Evolutionary conservation across 2,113 vertebrate species (phyloP), one percentile per base, ranked within the genome.

Genomic region (Suncus etruscus): DNA sequence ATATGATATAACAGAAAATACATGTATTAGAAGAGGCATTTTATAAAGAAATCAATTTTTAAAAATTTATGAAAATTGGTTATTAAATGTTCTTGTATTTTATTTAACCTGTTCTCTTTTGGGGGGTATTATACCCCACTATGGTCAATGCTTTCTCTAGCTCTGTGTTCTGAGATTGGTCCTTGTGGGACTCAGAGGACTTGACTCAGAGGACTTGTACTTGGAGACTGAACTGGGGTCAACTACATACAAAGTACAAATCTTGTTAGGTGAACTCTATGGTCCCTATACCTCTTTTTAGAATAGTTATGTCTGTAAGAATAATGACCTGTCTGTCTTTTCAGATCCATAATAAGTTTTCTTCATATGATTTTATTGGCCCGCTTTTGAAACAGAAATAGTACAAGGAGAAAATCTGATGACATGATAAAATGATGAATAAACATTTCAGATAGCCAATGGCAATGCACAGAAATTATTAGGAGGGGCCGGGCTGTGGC

Each of bases 1-100:
- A 63, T 14, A 58, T 68, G 47, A 90, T 50, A 89, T 93, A 87
- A 32, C 58, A 11, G 51, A 54, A 84, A 76, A 74, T 32, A 1
- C 39, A 32, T 1, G 1, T 24, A 22, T 90, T 95, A 83, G 84
- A 86, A 90, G 88, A 88, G 92, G 0, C 20, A 72, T 89, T 85
- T 92, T 83, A 27, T 75, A 12, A 87, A 96, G 89, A 3, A 47
- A 92, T 58, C 45, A 61, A 81, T 83, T 74, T 92, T 94, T 93
- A 92, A 93, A 51, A 0, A 1, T 77, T 94, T 91, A 83, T 79
- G 91, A 88, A 87, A 70, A 85, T 86, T 94, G 50, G 31, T 91
- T 24, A 82, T 29, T 14, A 87, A 77, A 86, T 78, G 10, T 11
- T 31, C 27, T 65, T 92, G 8, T 45, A 4, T 81, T 86, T 32